Base-by-base conservation (phyloP, 2,113 vertebrate species). In the Rhegmatorhina hoffmannsi region DNA sequence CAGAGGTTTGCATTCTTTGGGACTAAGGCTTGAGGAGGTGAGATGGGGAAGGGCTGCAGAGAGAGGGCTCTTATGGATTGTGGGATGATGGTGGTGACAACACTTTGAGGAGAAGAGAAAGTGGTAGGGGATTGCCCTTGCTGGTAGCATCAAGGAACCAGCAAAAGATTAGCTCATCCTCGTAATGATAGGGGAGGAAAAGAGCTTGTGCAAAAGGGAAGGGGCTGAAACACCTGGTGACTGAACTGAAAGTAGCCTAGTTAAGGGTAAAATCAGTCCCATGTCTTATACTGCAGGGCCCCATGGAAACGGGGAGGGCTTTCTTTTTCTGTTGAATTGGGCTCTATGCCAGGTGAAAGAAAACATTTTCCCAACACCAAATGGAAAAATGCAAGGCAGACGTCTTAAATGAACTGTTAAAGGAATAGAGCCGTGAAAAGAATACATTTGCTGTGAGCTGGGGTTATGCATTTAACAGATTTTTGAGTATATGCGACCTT, bases 331-430 rank as follows among this genome's bases (percentile, higher is more conserved):
- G 90, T 96, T 94, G 89, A 95, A 96, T 96, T 17, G 78, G 94
- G 90, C 87, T 69, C 70, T 36, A 9, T 16, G 92, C 96, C 94
- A 95, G 86, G 52, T 83, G 82, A 96, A 97, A 74, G 92, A 96
- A 97, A 97, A 96, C 91, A 91, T 96, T 96, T 96, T 96, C 95
- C 86, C 84, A 91, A 87, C 85, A 96, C 89, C 84, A 95, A 96
- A 91, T 75, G 77, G 92, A 87, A 95, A 96, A 96, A 96, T 79
- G 70, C 78, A 97, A 75, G 79, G 40, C 64, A 90, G 89, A 66
- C 87, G 56, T 96, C 90, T 91, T 90, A 97, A 94, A 94, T 93
- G 95, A 97, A 78, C 91, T 94, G 78, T 95, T 95, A 89, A 94
- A 93, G 93, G 95, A 96, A 77, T 89, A 94, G 92, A 89, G 82